phyloP scores from a whole-genome alignment of 92 coral and sea anemone genomes.

The Anthopleura xanthogrammica region DNA sequence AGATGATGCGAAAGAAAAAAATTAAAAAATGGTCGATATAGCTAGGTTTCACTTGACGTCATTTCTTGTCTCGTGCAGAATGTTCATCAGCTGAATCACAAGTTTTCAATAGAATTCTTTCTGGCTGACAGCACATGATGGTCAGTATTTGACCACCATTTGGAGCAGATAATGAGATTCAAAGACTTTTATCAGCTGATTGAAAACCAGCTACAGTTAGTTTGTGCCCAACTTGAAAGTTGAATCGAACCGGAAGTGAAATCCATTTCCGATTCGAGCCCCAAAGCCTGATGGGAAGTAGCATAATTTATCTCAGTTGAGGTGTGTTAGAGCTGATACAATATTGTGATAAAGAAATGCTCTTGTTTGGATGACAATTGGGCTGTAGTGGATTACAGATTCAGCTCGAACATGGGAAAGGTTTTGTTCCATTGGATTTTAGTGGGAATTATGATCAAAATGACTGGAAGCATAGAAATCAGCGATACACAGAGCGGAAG shows the following conservation, averaged over 20 bases:
- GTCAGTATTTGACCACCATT: too few relatives aligned
- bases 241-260: not conserved
- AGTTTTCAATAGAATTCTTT: too few relatives aligned
- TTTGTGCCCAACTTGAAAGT: not conserved
- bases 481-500: constrained; percentile 17
- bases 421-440: constrained; percentile 7
- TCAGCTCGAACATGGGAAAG: constrained; percentile 1
- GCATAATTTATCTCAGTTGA: not conserved
- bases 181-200: too few relatives aligned
- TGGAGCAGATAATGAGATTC: too few relatives aligned
- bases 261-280: constrained; percentile 10
- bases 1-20: too few relatives aligned
- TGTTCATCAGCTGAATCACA: too few relatives aligned
- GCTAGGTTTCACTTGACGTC: too few relatives aligned
- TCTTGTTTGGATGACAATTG: constrained; percentile 1
- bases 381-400: constrained; percentile 12
- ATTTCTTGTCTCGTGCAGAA: too few relatives aligned
- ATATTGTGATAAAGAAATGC: constrained; percentile 20
- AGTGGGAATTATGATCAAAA: not conserved
- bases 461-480: constrained; percentile 11
- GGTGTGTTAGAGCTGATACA: constrained; percentile 20
- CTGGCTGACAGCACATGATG: too few relatives aligned
- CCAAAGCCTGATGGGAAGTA: constrained; percentile 28
- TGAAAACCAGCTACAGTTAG: too few relatives aligned
- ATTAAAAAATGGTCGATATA: too few relatives aligned